Percentiles rank a stretch among this genome's conserved stretches.
phyloP scores from a whole-genome alignment of 1,140 invertebrate genomes.

The Drosophila insularis region DNA sequence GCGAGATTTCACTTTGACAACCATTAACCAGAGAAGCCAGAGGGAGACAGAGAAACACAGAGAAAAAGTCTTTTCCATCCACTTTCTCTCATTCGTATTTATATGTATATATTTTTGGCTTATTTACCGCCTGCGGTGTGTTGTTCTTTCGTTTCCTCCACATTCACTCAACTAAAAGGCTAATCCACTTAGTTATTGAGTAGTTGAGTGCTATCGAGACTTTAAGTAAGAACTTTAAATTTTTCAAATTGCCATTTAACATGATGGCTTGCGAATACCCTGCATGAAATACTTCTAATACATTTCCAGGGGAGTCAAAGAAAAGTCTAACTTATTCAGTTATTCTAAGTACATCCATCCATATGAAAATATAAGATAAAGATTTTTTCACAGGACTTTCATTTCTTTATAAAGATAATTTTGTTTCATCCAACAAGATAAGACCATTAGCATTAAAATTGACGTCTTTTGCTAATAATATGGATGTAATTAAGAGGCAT shows the following conservation, averaged over 20 bases:
- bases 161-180: constrained; percentile 43
- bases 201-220: constrained; percentile 17
- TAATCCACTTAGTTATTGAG: constrained; percentile 53
- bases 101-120: constrained; percentile 14
- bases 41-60: background rate
- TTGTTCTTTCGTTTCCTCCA: background rate
- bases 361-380: too few relatives aligned
- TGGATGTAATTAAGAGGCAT: too few relatives aligned
- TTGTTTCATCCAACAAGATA: too few relatives aligned
- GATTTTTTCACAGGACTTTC: too few relatives aligned
- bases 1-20: constrained; percentile 16
- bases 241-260: background rate
- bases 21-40: background rate
- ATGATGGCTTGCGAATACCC: background rate
- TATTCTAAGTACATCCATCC: too few relatives aligned
- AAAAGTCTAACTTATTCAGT: too few relatives aligned
- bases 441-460: too few relatives aligned
- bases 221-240: constrained; percentile 18
- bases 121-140: constrained; percentile 56
- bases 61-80: background rate
- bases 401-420: too few relatives aligned
- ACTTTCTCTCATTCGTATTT: background rate
- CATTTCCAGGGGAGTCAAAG: too few relatives aligned
- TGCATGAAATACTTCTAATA: too few relatives aligned
- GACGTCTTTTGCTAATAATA: too few relatives aligned